phyloP scores from a whole-genome alignment of 1,140 invertebrate genomes.

The Camponotus vicinus region DNA sequence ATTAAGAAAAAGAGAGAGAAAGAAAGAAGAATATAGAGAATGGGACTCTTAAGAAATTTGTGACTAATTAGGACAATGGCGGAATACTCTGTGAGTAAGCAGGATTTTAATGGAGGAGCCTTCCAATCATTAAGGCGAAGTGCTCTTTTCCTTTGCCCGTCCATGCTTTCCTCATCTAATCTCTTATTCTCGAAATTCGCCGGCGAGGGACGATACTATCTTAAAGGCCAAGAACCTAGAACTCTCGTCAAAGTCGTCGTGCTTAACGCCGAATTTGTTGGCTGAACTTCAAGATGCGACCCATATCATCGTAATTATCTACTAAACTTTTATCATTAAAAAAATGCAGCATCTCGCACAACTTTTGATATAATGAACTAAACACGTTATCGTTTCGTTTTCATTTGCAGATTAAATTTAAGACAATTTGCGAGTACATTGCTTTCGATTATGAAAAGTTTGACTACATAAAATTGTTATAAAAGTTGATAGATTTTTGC shows the following conservation, averaged over 20 bases:
- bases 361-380: conserved; percentile 16
- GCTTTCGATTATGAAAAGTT: not conserved
- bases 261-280: conserved; percentile 10
- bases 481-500: not conserved
- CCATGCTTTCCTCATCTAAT: conserved; percentile 48
- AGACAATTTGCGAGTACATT: not conserved
- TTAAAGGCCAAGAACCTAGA: conserved; percentile 3
- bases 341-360: not conserved
- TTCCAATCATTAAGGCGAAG: conserved; percentile 68
- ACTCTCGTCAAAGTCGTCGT: conserved; percentile 30
- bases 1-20: conserved; percentile 33
- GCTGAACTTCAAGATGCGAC: not conserved
- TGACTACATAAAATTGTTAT: not conserved
- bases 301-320: not conserved
- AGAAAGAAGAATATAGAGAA: conserved; percentile 32
- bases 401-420: not conserved
- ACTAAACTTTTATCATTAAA: conserved; percentile 30
- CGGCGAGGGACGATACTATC: conserved; percentile 35
- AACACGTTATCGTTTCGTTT: not conserved
- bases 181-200: conserved; percentile 29
- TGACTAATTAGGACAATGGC: conserved; percentile 75
- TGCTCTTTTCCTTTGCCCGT: conserved; percentile 53
- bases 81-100: conserved; percentile 67
- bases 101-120: conserved; percentile 69
- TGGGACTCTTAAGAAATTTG: conserved; percentile 65